Conservation (phyloP, 2,797 vertebrate species). For the Myotis findleyi region DNA sequence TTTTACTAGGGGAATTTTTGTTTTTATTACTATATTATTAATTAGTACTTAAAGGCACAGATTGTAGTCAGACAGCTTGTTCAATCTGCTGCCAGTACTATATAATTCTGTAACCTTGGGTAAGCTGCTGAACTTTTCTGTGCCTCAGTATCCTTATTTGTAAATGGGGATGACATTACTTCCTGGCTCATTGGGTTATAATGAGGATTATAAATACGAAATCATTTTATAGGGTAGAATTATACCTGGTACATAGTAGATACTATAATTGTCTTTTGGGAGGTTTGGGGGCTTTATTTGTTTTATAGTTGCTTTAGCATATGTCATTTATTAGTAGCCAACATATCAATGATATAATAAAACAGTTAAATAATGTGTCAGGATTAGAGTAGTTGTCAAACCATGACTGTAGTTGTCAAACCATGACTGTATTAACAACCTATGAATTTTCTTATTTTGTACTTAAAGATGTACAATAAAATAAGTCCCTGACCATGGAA, state of each 20-base stretch:
- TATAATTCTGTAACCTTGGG: neutral
- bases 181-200: neutral
- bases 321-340: neutral
- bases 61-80: neutral
- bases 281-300: neutral
- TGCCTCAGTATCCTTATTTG: neutral
- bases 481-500: neutral
- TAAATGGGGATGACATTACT: neutral
- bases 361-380: neutral
- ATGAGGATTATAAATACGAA: neutral
- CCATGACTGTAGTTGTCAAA: neutral
- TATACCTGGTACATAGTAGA: neutral
- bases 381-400: neutral
- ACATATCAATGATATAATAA: neutral
- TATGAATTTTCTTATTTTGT: neutral
- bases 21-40: neutral
- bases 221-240: neutral
- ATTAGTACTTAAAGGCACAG: neutral
- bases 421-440: neutral
- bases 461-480: neutral
- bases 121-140: neutral
- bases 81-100: neutral
- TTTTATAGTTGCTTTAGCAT: neutral
- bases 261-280: neutral
- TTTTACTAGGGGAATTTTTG: neutral